Conservation (phyloP, 2,888 invertebrate genomes). For the Lydus trimaculatus region DNA sequence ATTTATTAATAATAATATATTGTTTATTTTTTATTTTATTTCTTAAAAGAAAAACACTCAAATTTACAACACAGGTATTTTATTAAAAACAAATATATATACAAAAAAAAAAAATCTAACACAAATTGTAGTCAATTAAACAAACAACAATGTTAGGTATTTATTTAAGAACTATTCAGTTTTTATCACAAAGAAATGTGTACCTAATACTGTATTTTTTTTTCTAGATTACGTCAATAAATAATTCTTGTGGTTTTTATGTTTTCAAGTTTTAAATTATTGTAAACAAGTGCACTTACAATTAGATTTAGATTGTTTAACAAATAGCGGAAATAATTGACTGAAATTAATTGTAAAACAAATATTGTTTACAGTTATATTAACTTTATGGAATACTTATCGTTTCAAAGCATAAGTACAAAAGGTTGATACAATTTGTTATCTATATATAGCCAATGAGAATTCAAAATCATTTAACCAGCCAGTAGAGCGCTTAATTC, state of each 20-base stretch:
- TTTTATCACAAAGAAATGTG: conserved; percentile 44
- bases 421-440: neutral
- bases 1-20: conserved; percentile 22
- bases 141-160: neutral
- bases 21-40: conserved; percentile 12
- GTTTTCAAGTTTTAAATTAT: neutral
- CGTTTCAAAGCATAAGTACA: neutral
- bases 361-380: neutral
- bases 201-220: conserved; percentile 43
- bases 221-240: conserved; percentile 38
- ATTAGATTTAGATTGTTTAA: neutral
- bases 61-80: neutral
- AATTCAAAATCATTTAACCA: too few species aligned
- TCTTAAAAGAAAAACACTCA: conserved; percentile 19
- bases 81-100: neutral
- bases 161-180: conserved; percentile 38
- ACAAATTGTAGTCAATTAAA: neutral
- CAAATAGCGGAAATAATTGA: neutral
- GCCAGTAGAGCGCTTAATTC: too few species aligned
- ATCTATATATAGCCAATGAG: too few species aligned
- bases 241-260: conserved; percentile 40
- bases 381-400: neutral
- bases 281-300: too few species aligned
- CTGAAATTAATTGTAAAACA: neutral
- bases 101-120: neutral